phyloP scores from a whole-genome alignment of 2,888 invertebrate genomes.

The Plebejus melissa region DNA sequence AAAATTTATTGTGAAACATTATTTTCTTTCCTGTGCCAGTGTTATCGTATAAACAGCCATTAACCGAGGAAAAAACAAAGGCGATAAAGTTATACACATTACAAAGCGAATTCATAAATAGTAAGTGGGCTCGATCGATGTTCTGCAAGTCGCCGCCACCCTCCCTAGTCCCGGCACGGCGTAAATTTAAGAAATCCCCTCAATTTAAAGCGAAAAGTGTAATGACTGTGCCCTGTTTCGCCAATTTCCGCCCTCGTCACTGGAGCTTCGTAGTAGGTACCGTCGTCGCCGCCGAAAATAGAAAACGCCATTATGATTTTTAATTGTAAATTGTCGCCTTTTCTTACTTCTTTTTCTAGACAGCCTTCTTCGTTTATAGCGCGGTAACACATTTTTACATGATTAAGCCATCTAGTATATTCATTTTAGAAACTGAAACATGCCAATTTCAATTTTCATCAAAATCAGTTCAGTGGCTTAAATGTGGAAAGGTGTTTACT shows the following conservation, averaged over 20 bases:
- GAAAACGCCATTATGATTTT: constrained; percentile 52
- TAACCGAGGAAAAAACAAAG: constrained; percentile 28
- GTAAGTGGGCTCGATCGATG: constrained; percentile 53
- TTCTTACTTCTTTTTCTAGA: not conserved
- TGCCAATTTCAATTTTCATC: not conserved
- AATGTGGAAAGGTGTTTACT: no score
- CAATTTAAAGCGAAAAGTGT: constrained; percentile 76
- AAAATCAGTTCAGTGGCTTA: no score
- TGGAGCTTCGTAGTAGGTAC: not conserved
- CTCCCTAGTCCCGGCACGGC: constrained; percentile 47
- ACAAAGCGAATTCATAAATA: constrained; percentile 38
- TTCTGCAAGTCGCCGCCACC: constrained; percentile 42
- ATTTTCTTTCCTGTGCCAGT: not conserved
- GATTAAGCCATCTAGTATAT: no score
- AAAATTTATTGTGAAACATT: constrained; percentile 12
- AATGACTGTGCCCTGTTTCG: constrained; percentile 68
- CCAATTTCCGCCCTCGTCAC: constrained; percentile 72
- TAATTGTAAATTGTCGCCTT: not conserved
- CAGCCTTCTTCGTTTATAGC: no score
- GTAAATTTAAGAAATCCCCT: constrained; percentile 77
- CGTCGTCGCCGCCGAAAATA: constrained; percentile 61
- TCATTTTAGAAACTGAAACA: no score
- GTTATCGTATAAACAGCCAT: constrained; percentile 11
- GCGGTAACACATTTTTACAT: no score
- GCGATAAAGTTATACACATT: constrained; percentile 31